Evolutionary conservation across 2,888 invertebrate genomes (phyloP).

Genomic region (Euplagia quadripunctaria): DNA sequence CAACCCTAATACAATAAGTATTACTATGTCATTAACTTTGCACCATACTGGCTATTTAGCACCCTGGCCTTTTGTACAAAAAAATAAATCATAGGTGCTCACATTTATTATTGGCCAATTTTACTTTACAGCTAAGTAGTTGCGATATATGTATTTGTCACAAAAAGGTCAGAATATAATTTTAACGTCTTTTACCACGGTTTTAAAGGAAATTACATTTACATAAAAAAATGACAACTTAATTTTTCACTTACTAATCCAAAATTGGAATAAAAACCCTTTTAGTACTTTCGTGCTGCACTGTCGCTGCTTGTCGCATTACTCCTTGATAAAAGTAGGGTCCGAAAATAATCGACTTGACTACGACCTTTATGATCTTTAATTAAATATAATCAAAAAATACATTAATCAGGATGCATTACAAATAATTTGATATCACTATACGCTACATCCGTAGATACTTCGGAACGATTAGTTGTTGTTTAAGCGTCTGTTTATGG

Average conservation of each 20-base stretch:
- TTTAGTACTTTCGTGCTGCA: no score
- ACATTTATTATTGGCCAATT: slow-evolving; percentile 58
- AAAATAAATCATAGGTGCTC: slow-evolving; percentile 59
- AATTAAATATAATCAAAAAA: no score
- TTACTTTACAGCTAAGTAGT: slow-evolving; percentile 26
- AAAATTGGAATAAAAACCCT: neutral
- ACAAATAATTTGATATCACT: no score
- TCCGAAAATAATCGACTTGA: no score
- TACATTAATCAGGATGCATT: no score
- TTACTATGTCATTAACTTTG: slow-evolving; percentile 83
- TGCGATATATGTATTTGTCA: slow-evolving; percentile 6
- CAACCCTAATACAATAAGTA: slow-evolving; percentile 86
- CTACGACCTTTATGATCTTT: no score
- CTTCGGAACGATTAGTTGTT: no score
- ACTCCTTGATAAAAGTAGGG: no score
- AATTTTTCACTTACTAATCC: neutral
- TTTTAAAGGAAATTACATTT: neutral
- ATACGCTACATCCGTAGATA: no score
- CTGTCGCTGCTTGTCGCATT: no score
- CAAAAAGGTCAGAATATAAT: slow-evolving; percentile 12
- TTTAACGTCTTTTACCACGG: slow-evolving; percentile 14
- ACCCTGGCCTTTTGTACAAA: slow-evolving; percentile 64
- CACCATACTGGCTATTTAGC: slow-evolving; percentile 81
- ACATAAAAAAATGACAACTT: neutral
- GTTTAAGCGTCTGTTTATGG: no score